Conservation (phyloP, 2,113 vertebrate species). For the Phaetusa simplex region DNA sequence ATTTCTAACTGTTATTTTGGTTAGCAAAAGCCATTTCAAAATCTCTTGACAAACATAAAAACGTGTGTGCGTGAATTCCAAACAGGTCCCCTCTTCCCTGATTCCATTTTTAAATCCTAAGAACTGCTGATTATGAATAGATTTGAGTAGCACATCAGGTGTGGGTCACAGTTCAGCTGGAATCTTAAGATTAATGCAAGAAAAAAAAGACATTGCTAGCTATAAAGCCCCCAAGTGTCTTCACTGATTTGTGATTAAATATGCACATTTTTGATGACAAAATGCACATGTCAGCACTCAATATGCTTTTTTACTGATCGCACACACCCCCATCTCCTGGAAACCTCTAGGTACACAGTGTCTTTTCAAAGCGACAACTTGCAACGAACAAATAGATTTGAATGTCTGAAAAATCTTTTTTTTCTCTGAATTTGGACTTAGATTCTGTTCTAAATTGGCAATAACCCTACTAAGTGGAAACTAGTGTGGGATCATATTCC, state of each 20-base stretch:
- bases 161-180: not conserved
- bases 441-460: not conserved
- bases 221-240: not conserved
- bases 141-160: not conserved
- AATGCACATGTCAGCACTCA: not conserved
- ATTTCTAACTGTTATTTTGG: slow-evolving; percentile 44
- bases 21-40: slow-evolving; percentile 46
- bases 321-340: not conserved
- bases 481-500: not conserved
- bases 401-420: not conserved
- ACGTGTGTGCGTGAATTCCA: not conserved
- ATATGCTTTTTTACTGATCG: not conserved
- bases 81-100: not conserved
- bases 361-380: not conserved
- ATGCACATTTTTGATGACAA: not conserved
- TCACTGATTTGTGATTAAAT: not conserved
- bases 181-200: not conserved
- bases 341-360: not conserved
- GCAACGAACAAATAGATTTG: not conserved
- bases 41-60: slow-evolving; percentile 31
- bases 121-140: not conserved
- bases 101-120: not conserved
- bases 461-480: not conserved
- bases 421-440: not conserved
- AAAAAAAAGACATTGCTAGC: not conserved